These are phyloP conservation scores for Melolontha melolontha DNA, from an alignment of 2,888 invertebrate genomes.

Conservation along the genomic window DNA sequence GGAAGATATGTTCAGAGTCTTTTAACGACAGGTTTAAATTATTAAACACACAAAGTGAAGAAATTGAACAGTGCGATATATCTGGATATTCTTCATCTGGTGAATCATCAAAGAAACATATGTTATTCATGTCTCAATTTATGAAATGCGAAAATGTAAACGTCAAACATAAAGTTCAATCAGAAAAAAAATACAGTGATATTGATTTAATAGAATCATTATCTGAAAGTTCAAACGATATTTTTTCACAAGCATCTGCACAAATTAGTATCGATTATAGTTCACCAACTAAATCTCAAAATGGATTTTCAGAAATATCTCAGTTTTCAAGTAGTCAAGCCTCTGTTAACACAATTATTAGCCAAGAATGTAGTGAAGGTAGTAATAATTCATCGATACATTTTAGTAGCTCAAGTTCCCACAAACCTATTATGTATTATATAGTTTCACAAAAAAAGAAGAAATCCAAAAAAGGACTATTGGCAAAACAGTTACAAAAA, in stretches of 20 bases:
- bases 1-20: neutral
- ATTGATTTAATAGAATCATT: neutral
- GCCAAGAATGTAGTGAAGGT: neutral
- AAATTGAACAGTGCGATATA: neutral
- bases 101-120: constrained; percentile 2
- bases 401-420: neutral
- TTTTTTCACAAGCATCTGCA: constrained; percentile 27
- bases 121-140: neutral
- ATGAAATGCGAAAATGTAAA: neutral
- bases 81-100: constrained; percentile 11
- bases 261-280: constrained; percentile 46
- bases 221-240: constrained; percentile 15
- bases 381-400: neutral
- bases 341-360: neutral
- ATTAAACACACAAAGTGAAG: neutral
- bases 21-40: neutral
- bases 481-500: constrained; percentile 65
- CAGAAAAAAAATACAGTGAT: neutral
- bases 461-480: constrained; percentile 67
- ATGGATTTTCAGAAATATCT: neutral
- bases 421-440: constrained; percentile 38
- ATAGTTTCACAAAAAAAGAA: constrained; percentile 49
- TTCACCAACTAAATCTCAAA: constrained; percentile 14
- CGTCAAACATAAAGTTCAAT: neutral
- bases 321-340: constrained; percentile 12